phyloP scores from a whole-genome alignment of 1,140 invertebrate species.

The Apis cerana region DNA sequence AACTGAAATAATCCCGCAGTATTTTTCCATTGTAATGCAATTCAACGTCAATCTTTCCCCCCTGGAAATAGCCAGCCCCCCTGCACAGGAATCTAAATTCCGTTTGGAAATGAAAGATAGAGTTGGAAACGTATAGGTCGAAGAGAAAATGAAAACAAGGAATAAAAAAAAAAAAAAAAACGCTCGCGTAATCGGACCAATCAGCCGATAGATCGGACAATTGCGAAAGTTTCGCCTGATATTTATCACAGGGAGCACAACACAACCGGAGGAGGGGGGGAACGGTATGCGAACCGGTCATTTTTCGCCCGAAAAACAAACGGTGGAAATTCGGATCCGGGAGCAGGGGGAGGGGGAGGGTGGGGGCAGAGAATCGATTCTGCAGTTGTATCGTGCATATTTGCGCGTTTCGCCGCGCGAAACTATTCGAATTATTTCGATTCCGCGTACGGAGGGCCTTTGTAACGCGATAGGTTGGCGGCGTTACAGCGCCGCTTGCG shows the following conservation, averaged over 20 bases:
- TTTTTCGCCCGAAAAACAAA: constrained; percentile 18
- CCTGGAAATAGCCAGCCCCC: too few relatives aligned
- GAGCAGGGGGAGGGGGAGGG: too few relatives aligned
- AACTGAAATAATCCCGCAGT: too few relatives aligned
- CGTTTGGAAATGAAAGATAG: background rate
- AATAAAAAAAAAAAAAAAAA: too few relatives aligned
- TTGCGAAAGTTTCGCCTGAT: background rate
- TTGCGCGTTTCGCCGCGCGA: constrained; percentile 40
- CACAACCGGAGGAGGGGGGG: too few relatives aligned
- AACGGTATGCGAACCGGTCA: background rate
- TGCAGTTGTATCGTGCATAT: constrained; percentile 43
- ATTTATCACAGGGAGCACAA: background rate
- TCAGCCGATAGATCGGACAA: background rate
- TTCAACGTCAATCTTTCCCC: too few relatives aligned
- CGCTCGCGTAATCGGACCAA: background rate
- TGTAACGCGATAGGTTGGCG: constrained; percentile 63
- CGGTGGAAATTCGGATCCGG: background rate
- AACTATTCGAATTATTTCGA: constrained; percentile 64
- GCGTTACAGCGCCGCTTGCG: constrained; percentile 49
- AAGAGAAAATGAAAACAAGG: background rate
- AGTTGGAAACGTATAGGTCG: background rate
- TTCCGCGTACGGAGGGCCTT: constrained; percentile 50
- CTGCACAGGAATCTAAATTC: too few relatives aligned
- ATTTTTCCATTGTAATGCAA: too few relatives aligned
- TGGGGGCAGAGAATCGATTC: background rate